phyloP scores from a whole-genome alignment of 2,888 invertebrate genomes.

The Thereva nobilitata region DNA sequence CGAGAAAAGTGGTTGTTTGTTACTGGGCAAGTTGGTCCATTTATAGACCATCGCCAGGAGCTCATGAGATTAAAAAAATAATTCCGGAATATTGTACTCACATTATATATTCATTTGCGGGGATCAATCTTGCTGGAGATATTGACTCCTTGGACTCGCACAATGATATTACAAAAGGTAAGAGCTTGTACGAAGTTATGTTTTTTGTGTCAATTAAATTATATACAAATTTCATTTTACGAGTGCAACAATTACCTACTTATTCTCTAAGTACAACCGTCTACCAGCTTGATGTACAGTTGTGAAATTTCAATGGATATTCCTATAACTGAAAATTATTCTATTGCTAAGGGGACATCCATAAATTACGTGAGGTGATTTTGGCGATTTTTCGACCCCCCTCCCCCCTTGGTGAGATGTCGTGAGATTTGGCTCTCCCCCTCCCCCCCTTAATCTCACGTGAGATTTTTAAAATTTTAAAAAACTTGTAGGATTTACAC shows the following conservation, averaged over 20 bases:
- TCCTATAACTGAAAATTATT: too few species aligned
- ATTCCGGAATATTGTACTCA: constrained; percentile 61
- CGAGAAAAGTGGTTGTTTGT: constrained; percentile 54
- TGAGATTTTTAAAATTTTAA: too few species aligned
- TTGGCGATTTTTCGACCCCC: too few species aligned
- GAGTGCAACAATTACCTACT: too few species aligned
- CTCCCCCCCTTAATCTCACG: too few species aligned
- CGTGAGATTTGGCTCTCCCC: too few species aligned
- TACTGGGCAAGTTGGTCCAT: constrained; percentile 61
- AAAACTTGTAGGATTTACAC: too few species aligned
- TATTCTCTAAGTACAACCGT: neutral
- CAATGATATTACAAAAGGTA: constrained; percentile 49
- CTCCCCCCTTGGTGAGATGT: too few species aligned
- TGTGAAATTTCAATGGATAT: too few species aligned
- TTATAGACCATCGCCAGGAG: constrained; percentile 56
- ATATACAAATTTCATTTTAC: too few species aligned
- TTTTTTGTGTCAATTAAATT: neutral
- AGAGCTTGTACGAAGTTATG: neutral
- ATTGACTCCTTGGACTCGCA: constrained; percentile 57
- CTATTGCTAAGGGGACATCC: too few species aligned
- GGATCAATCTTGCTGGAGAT: constrained; percentile 56
- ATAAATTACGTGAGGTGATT: too few species aligned
- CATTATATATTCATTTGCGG: constrained; percentile 61
- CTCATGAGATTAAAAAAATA: constrained; percentile 57
- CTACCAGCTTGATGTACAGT: neutral